These are phyloP conservation scores for Parambassis ranga DNA, from an alignment of 2,797 vertebrate species.

Conservation along the genomic window DNA sequence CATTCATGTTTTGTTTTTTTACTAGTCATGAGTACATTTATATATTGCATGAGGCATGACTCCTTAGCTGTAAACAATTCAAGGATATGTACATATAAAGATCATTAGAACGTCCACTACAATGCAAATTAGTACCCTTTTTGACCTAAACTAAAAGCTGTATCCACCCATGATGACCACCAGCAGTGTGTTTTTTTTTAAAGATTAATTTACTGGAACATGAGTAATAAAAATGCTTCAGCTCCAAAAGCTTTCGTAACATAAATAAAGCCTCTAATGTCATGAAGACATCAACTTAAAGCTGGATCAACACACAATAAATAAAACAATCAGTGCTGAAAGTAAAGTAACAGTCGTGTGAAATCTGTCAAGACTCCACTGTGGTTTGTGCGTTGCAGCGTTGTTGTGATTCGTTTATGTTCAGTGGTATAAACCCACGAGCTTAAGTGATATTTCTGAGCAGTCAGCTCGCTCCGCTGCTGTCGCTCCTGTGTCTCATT, in stretches of 20 bases:
- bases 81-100: too few species aligned
- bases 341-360: background rate
- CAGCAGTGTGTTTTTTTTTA: too few species aligned
- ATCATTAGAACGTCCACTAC: too few species aligned
- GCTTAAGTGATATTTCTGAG: background rate
- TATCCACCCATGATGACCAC: too few species aligned
- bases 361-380: background rate
- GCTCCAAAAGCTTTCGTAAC: background rate
- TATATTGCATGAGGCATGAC: too few species aligned
- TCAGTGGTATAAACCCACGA: too few species aligned
- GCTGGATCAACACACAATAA: conserved; percentile 17
- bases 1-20: too few species aligned
- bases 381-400: background rate
- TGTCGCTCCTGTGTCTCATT: background rate
- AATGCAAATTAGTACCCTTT: too few species aligned
- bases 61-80: background rate
- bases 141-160: too few species aligned
- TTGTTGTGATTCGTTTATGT: background rate
- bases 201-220: too few species aligned
- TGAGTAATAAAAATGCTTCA: background rate
- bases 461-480: background rate
- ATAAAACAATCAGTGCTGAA: conserved; percentile 21
- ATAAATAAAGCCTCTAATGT: background rate
- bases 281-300: conserved; percentile 4
- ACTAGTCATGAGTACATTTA: too few species aligned